These are phyloP conservation scores for Idaea dimidiata DNA, from an alignment of 2,888 invertebrate genomes.

Conservation along the genomic window DNA sequence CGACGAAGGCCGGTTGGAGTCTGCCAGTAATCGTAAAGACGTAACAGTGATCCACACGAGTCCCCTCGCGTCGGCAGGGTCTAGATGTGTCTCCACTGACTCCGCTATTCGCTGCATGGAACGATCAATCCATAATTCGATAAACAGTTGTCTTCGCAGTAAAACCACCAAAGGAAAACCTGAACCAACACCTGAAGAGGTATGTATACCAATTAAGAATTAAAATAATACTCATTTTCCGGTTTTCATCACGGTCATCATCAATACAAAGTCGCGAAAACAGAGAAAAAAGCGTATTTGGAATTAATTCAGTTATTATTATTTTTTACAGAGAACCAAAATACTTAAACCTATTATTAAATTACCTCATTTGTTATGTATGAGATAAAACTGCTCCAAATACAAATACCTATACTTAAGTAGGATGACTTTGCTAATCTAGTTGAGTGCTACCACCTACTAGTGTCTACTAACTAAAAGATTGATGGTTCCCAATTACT, in stretches of 20 bases:
- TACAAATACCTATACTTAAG: not conserved
- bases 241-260: too few species aligned
- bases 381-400: too few species aligned
- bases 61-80: conserved; percentile 23
- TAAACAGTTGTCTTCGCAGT: conserved; percentile 30
- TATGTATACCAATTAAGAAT: conserved; percentile 29
- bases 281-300: too few species aligned
- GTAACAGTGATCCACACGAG: conserved; percentile 32
- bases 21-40: conserved; percentile 18
- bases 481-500: not conserved
- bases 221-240: not conserved
- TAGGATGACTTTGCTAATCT: not conserved
- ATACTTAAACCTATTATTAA: too few species aligned
- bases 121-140: conserved; percentile 44
- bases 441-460: not conserved
- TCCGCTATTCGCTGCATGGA: conserved; percentile 45
- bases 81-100: conserved; percentile 36
- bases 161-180: conserved; percentile 20
- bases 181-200: conserved; percentile 52
- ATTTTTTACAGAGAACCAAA: too few species aligned
- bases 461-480: not conserved
- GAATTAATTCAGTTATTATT: too few species aligned
- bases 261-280: too few species aligned
- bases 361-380: too few species aligned
- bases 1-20: conserved; percentile 40